Evolutionary conservation across 2,888 invertebrate genomes (phyloP).

Genomic region (Alloplasta piceator): DNA sequence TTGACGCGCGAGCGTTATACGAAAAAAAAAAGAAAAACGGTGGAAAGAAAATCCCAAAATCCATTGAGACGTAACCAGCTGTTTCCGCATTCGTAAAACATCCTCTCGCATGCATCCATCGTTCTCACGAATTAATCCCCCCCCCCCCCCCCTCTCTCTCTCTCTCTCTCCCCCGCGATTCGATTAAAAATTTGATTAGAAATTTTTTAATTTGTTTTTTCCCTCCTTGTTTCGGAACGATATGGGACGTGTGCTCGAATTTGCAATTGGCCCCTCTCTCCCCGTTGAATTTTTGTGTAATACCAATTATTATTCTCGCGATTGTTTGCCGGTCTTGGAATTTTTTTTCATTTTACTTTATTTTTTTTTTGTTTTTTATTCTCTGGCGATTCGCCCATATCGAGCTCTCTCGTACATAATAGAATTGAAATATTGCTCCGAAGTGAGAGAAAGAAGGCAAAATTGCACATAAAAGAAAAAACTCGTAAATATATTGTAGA

Average conservation of each 20-base stretch:
- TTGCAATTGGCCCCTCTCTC: conserved; percentile 66
- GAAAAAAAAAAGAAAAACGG: conserved; percentile 1
- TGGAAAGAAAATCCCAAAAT: conserved; percentile 25
- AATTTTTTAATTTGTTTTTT: conserved; percentile 12
- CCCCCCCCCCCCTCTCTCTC: neutral
- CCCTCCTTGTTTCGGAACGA: neutral
- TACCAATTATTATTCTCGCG: conserved; percentile 73
- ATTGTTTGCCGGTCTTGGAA: conserved; percentile 58
- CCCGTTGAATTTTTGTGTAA: conserved; percentile 65
- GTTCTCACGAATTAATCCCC: conserved; percentile 62
- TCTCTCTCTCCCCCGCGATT: too few relatives aligned
- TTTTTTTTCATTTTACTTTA: conserved; percentile 27
- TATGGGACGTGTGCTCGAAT: conserved; percentile 67
- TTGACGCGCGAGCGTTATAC: conserved; percentile 45
- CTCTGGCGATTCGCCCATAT: conserved; percentile 67
- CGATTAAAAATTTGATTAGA: conserved; percentile 35
- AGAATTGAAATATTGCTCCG: conserved; percentile 72
- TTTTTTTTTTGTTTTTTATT: conserved; percentile 50
- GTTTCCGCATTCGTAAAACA: conserved; percentile 41
- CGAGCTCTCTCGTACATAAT: conserved; percentile 74
- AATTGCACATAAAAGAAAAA: conserved; percentile 66
- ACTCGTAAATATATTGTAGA: conserved; percentile 33
- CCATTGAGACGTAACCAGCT: conserved; percentile 38
- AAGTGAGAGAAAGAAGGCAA: conserved; percentile 54
- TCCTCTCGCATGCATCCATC: conserved; percentile 58